A percentile compares a stretch with the other conserved stretches of the same genome.
Conservation (phyloP, 2,797 vertebrate species). For the Manis crassicaudata region DNA sequence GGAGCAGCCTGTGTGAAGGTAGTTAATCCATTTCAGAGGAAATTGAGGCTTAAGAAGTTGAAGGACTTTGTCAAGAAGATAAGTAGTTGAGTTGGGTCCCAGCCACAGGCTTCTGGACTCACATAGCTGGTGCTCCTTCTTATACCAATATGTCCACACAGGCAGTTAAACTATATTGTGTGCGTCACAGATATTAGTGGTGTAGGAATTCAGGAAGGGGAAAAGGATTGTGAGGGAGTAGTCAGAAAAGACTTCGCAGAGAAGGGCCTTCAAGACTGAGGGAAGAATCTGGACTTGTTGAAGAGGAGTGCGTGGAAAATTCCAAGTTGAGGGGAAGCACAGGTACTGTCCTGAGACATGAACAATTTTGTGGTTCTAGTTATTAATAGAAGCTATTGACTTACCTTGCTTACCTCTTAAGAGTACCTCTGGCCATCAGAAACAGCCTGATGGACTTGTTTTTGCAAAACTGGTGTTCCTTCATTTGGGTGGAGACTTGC, state of each 20-base stretch:
- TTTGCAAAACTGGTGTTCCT: background rate
- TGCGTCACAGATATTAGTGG: background rate
- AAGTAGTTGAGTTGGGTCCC: background rate
- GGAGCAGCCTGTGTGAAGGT: background rate
- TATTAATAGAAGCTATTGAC: background rate
- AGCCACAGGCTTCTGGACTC: background rate
- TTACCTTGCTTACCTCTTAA: background rate
- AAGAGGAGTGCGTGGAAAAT: background rate
- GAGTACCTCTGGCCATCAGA: background rate
- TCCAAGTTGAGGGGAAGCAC: background rate
- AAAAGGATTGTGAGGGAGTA: background rate
- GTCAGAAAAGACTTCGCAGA: background rate
- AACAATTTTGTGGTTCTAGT: background rate
- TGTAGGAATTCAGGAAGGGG: background rate
- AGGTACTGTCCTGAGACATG: background rate
- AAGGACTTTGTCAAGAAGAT: background rate
- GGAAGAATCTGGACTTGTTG: background rate
- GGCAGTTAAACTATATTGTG: background rate
- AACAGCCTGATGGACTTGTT: background rate
- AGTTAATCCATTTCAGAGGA: background rate
- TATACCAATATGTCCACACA: too few relatives aligned
- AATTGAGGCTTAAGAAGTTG: background rate
- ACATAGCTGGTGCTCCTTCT: too few relatives aligned
- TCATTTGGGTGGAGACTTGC: background rate
- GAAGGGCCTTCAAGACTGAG: background rate